Conservation (phyloP, 2,113 vertebrate species). For the Marmota flaviventris region DNA sequence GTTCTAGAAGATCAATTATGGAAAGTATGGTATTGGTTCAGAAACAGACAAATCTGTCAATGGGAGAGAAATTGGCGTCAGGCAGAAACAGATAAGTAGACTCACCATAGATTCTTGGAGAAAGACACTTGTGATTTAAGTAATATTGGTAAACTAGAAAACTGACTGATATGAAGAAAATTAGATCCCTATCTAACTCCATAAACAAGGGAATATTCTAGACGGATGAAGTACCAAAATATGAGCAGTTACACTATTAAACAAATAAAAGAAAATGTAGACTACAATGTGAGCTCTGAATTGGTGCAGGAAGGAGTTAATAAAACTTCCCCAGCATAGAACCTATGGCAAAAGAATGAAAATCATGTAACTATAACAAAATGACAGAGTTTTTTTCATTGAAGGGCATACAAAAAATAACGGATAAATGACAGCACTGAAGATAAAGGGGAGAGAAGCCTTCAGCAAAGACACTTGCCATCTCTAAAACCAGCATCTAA, state of each 20-base stretch:
- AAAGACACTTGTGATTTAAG: not conserved
- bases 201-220: not conserved
- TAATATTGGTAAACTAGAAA: not conserved
- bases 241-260: not conserved
- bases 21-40: constrained; percentile 8
- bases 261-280: constrained; percentile 11
- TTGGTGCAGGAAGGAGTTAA: not conserved
- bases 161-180: not conserved
- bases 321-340: not conserved
- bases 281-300: not conserved
- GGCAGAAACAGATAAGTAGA: not conserved
- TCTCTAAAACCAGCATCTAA: not conserved
- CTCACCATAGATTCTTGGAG: not conserved
- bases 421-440: not conserved
- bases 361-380: not conserved
- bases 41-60: constrained; percentile 9
- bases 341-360: not conserved
- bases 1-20: not conserved
- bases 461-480: not conserved
- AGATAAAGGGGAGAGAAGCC: not conserved
- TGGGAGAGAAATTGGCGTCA: not conserved
- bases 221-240: not conserved
- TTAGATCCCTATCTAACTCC: not conserved
- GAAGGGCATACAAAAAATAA: not conserved
- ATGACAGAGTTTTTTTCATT: not conserved